Percentiles rank a stretch among this genome's conserved stretches.
These are phyloP conservation scores for Microtus oregoni DNA, from an alignment of 2,113 vertebrate species.

Conservation along the genomic window DNA sequence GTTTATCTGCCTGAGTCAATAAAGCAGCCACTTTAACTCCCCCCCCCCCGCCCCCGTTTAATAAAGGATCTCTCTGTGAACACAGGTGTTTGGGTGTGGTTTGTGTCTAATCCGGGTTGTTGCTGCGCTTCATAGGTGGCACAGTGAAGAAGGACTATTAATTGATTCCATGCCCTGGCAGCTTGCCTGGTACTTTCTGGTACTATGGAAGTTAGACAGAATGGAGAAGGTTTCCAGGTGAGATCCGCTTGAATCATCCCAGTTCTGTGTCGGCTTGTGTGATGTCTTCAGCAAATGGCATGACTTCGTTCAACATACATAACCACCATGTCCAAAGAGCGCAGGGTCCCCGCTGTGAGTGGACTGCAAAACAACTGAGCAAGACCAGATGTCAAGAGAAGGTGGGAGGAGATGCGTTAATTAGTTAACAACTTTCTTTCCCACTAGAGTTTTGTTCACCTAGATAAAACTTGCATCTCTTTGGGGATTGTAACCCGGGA, in stretches of 20 bases:
- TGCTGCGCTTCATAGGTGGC: neutral
- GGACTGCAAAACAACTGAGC: neutral
- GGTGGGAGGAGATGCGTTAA: neutral
- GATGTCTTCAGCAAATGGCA: neutral
- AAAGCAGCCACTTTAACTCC: too few relatives aligned
- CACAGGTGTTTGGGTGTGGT: too few relatives aligned
- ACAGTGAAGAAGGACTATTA: neutral
- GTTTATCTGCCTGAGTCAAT: too few relatives aligned
- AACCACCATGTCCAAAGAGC: too few relatives aligned
- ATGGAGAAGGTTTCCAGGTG: neutral
- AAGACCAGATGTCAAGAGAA: neutral
- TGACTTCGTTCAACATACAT: neutral
- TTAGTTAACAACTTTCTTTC: neutral
- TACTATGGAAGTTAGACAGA: neutral
- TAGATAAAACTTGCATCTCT: neutral
- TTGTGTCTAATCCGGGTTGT: too few relatives aligned
- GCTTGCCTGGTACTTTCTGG: neutral
- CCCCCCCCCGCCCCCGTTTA: too few relatives aligned
- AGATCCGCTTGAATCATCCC: neutral
- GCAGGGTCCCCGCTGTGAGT: neutral
- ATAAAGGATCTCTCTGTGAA: too few relatives aligned
- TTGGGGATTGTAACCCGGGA: neutral
- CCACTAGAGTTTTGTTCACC: neutral
- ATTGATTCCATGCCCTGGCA: neutral
- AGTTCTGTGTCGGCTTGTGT: neutral